Evolutionary conservation across 2,888 invertebrate species (phyloP).

Genomic region (Serrognathus titanus): DNA sequence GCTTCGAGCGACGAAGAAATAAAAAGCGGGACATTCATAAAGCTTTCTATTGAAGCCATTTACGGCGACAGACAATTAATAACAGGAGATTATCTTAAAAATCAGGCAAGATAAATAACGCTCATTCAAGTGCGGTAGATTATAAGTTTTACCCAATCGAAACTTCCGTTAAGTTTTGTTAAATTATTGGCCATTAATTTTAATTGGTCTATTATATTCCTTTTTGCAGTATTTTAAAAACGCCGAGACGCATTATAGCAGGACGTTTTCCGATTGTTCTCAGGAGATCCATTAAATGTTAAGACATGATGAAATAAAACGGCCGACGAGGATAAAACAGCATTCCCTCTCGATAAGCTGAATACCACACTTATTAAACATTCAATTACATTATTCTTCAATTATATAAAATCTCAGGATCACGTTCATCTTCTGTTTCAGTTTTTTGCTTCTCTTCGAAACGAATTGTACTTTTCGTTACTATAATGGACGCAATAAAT

Average conservation of each 20-base stretch:
- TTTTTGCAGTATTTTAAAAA: conserved; percentile 28
- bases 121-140: conserved; percentile 18
- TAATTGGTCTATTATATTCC: conserved; percentile 33
- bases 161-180: conserved; percentile 26
- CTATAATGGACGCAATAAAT: no score
- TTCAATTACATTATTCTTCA: conserved; percentile 15
- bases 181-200: conserved; percentile 33
- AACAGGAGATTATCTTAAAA: conserved; percentile 24
- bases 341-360: conserved; percentile 25
- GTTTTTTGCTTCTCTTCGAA: neutral
- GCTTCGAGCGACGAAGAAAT: conserved; percentile 8
- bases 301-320: conserved; percentile 28
- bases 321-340: conserved; percentile 23
- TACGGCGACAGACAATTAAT: conserved; percentile 22
- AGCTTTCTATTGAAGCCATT: conserved; percentile 17
- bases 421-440: neutral
- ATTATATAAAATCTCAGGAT: neutral
- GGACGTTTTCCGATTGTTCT: conserved; percentile 31
- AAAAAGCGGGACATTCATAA: conserved; percentile 15
- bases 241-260: conserved; percentile 23
- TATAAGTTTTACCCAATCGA: conserved; percentile 21
- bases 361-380: conserved; percentile 20
- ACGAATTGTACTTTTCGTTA: no score
- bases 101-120: conserved; percentile 22
- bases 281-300: conserved; percentile 30